Evolutionary conservation across 2,888 invertebrate genomes (phyloP).

Genomic region (Pristionchus arcanus): DNA sequence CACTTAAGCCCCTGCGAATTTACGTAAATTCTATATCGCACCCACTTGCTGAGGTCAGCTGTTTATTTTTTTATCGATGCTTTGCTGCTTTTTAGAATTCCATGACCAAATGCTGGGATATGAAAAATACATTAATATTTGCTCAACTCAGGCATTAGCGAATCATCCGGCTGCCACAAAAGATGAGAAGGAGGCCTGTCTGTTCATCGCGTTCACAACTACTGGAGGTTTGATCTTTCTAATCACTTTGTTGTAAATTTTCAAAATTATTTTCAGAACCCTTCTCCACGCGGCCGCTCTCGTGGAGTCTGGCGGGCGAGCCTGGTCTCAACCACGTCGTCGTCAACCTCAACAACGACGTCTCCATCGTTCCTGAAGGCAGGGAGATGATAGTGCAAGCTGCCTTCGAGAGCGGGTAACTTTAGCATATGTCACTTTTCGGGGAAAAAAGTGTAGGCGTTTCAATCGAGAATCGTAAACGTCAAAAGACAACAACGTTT

Average conservation of each 20-base stretch:
- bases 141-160: not conserved
- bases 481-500: too few relatives aligned
- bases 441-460: too few relatives aligned
- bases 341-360: conserved; percentile 23
- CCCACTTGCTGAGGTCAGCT: not conserved
- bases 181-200: not conserved
- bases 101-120: not conserved
- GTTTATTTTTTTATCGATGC: not conserved
- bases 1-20: not conserved
- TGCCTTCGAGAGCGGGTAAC: not conserved
- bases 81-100: too few relatives aligned
- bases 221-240: not conserved
- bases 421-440: too few relatives aligned
- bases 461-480: too few relatives aligned
- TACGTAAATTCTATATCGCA: not conserved
- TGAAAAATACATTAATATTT: too few relatives aligned
- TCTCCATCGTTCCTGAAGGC: not conserved
- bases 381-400: not conserved
- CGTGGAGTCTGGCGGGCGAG: not conserved
- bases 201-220: not conserved
- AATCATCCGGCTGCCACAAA: not conserved
- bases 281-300: not conserved
- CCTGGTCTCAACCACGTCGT: not conserved
- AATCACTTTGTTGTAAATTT: not conserved
- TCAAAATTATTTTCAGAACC: not conserved